Conservation (phyloP, 2,113 vertebrate genomes). For the Sylvicapra grimmia region DNA sequence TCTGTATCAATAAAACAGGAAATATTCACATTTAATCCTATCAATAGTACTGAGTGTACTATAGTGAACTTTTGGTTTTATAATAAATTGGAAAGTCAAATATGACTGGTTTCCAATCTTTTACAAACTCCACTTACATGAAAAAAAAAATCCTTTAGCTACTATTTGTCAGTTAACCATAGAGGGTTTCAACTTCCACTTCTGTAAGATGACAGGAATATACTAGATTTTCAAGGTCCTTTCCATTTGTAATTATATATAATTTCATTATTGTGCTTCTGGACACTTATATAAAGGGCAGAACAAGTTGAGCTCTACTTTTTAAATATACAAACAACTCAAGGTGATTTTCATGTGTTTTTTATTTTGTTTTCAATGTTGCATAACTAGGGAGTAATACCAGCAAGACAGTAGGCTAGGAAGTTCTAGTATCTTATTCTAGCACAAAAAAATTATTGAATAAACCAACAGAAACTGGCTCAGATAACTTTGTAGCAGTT, state of each 20-base stretch:
- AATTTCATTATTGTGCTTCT: neutral
- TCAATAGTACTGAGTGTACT: neutral
- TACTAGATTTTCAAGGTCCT: neutral
- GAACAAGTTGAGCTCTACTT: neutral
- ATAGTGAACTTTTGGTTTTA: neutral
- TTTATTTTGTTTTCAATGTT: neutral
- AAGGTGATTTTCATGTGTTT: neutral
- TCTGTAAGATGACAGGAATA: neutral
- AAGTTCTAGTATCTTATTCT: neutral
- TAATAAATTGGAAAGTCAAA: neutral
- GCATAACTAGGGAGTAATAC: neutral
- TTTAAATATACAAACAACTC: neutral
- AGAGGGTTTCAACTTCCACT: neutral
- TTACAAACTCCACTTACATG: neutral
- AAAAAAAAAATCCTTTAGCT: neutral
- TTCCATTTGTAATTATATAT: neutral
- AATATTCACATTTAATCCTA: neutral
- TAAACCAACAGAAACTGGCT: neutral
- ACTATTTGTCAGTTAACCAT: neutral
- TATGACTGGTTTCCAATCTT: neutral
- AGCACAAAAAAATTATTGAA: neutral
- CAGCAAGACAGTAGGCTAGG: neutral
- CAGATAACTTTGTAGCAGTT: neutral
- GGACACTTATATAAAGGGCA: neutral
- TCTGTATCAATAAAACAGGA: neutral